Conservation (phyloP, 1,140 invertebrate species). For the Adoxophyes honmai region DNA sequence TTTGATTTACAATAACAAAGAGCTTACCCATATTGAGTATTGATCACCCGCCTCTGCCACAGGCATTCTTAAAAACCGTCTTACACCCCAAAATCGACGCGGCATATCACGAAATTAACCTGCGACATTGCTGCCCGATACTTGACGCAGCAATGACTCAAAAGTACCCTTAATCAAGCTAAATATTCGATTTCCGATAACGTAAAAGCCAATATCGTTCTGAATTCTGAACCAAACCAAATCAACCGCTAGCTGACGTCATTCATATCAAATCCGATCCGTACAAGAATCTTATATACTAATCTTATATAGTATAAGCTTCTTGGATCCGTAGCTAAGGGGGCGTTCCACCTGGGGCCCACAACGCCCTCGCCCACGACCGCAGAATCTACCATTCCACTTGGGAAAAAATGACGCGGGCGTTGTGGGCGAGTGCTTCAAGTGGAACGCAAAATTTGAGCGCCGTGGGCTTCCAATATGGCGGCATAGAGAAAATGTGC, state of each 20-base stretch:
- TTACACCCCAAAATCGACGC: conserved; percentile 48
- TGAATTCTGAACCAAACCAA: background rate
- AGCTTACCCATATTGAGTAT: conserved; percentile 68
- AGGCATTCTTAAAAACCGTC: conserved; percentile 62
- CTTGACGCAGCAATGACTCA: conserved; percentile 27
- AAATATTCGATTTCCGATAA: conserved; percentile 27
- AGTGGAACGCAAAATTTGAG: too few species aligned
- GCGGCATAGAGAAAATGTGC: too few species aligned
- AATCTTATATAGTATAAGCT: too few species aligned
- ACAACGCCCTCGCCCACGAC: too few species aligned
- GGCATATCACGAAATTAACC: conserved; percentile 36
- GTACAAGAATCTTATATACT: too few species aligned
- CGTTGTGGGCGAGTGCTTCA: too few species aligned
- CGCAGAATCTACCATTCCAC: too few species aligned
- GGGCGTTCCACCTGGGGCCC: too few species aligned
- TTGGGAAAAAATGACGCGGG: too few species aligned
- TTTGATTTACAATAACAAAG: conserved; percentile 8
- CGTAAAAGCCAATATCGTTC: background rate
- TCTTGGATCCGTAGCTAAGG: too few species aligned
- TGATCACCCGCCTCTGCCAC: conserved; percentile 58
- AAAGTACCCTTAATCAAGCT: conserved; percentile 17
- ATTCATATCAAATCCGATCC: too few species aligned
- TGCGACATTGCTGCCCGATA: conserved; percentile 42
- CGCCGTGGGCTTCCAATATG: too few species aligned
- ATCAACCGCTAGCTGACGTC: conserved; percentile 11